Evolutionary conservation across 2,113 vertebrate genomes (phyloP).

Genomic region (Hippopotamus amphibius): DNA sequence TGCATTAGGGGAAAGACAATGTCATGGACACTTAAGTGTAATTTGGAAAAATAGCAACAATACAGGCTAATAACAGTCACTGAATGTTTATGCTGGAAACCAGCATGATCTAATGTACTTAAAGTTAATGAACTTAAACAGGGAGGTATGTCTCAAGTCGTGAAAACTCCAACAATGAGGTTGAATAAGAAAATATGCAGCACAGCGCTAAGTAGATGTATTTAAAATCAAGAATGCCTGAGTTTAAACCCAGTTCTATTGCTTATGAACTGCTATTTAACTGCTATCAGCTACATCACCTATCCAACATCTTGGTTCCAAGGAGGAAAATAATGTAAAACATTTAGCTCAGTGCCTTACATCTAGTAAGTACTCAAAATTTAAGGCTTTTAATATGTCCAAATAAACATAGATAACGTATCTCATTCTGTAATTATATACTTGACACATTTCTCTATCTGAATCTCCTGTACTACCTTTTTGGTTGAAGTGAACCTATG

Average conservation of each 20-base stretch:
- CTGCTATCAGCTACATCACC: neutral
- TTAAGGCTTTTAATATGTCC: neutral
- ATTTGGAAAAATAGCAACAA: neutral
- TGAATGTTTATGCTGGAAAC: neutral
- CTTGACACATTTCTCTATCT: neutral
- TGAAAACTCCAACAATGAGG: neutral
- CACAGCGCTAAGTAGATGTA: neutral
- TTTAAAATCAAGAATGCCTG: neutral
- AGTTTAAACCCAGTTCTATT: neutral
- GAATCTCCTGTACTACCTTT: neutral
- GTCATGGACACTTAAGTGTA: neutral
- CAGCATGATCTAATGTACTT: neutral
- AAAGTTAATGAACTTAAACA: neutral
- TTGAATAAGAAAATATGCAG: neutral
- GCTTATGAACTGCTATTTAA: neutral
- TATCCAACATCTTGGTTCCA: neutral
- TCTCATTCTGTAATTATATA: neutral
- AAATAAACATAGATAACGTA: neutral
- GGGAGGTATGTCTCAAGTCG: neutral
- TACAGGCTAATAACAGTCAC: constrained; percentile 10
- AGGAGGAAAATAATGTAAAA: neutral
- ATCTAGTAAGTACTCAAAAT: neutral
- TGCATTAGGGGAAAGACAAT: neutral
- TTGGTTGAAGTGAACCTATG: neutral
- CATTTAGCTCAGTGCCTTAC: neutral